phyloP scores from a whole-genome alignment of 2,888 invertebrate genomes.

The Diloba caeruleocephala region DNA sequence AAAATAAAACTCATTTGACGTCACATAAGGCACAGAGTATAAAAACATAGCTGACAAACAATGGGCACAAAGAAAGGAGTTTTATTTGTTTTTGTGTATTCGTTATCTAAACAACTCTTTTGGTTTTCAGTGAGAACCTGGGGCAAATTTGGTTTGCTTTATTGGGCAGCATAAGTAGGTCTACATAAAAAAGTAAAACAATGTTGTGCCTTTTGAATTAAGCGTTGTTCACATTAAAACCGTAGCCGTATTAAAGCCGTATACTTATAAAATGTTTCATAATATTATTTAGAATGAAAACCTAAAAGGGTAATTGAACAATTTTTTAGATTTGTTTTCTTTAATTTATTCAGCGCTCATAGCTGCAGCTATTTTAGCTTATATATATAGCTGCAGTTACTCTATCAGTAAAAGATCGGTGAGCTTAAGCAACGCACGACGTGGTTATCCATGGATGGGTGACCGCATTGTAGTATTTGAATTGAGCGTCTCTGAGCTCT shows the following conservation, averaged over 20 bases:
- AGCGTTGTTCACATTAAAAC: not conserved
- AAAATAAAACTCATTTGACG: constrained; percentile 19
- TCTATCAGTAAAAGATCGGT: too few relatives aligned
- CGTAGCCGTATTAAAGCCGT: not conserved
- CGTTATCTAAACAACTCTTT: constrained; percentile 67
- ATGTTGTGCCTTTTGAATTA: constrained; percentile 24
- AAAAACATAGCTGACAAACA: constrained; percentile 53
- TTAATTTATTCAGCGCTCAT: too few relatives aligned
- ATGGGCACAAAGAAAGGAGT: constrained; percentile 56
- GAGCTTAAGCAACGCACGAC: too few relatives aligned
- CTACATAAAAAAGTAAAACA: constrained; percentile 42
- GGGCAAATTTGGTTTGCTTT: constrained; percentile 64
- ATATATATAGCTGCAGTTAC: too few relatives aligned
- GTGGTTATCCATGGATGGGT: too few relatives aligned
- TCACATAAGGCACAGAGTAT: constrained; percentile 42
- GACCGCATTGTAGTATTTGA: too few relatives aligned
- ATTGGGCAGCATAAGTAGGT: constrained; percentile 53
- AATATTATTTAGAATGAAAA: too few relatives aligned
- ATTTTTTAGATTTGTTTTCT: too few relatives aligned
- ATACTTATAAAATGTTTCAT: too few relatives aligned
- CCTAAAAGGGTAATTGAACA: too few relatives aligned
- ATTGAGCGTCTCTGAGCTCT: too few relatives aligned
- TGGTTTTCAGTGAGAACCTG: constrained; percentile 57
- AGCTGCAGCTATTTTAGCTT: too few relatives aligned
- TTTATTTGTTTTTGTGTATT: constrained; percentile 68